Base-by-base conservation (phyloP, 2,797 vertebrate genomes). In the Pipistrellus kuhlii region DNA sequence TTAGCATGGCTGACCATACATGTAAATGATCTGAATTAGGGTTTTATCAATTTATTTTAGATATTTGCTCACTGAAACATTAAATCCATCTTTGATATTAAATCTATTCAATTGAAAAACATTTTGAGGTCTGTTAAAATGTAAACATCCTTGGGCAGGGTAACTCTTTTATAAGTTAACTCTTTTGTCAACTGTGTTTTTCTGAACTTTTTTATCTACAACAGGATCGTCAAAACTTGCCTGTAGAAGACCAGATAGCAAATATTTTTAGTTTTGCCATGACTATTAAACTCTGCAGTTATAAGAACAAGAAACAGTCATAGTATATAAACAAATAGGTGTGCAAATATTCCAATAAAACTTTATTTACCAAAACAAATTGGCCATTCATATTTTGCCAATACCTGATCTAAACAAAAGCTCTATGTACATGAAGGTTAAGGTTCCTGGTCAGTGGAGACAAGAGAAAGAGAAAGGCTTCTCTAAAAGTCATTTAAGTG, bases 101-200 rank as follows among this genome's bases (percentile, higher is more conserved):
- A 94, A 13, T 81, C 27, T 18, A 83, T 72, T 32, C 69, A 14
- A 68, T 1, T 84, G 30, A 87, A 94, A 91, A 93, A 5, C 13
- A 76, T 73, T 96, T 84, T 93, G 20, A 84, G 72, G 30, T 80
- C 27, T 30, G 12, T 83, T 41, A 83, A 96, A 94, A 92, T 69
- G 3, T 87, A 71, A 95, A 62, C 27, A 89, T 80, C 25, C 6
- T 89, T 71, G 35, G 13, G 1, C 15, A 90, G 11, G 21, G 8
- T 89, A 84, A 81, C 4, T 81, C 8, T 84, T 44, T 84, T 44
- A 48, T 48, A 17, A 69, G 41, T 83, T 84, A 92, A 62, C 7
- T 69, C 21, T 88, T 64, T 88, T 66, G 90, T 88, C 55, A 69
- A 18, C 46, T 89, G 17, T 84, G 25, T 3, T 94, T 48, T 73